phyloP scores from a whole-genome alignment of 2,888 invertebrate genomes.

The Junonia oenone region DNA sequence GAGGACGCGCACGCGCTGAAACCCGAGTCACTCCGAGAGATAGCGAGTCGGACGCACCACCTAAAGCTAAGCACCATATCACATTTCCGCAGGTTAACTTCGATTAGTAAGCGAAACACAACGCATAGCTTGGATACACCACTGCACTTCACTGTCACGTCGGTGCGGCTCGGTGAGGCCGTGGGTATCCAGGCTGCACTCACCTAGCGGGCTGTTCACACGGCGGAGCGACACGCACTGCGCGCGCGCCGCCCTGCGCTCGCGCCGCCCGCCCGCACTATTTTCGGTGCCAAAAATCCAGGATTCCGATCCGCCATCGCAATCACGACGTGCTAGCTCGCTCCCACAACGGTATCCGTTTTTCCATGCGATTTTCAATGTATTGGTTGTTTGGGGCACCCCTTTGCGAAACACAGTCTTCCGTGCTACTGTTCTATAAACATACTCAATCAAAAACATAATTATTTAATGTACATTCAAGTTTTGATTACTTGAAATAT shows the following conservation, averaged over 20 bases:
- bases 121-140: conserved; percentile 57
- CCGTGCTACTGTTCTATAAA: not conserved
- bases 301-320: conserved; percentile 64
- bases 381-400: conserved; percentile 22
- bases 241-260: conserved; percentile 61
- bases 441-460: too few relatives aligned
- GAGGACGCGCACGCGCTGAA: conserved; percentile 71
- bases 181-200: conserved; percentile 48
- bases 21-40: conserved; percentile 61
- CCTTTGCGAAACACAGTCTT: not conserved
- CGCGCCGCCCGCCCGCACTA: conserved; percentile 68
- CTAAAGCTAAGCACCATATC: conserved; percentile 26
- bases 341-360: conserved; percentile 45
- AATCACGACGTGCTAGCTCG: conserved; percentile 48
- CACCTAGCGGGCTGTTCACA: conserved; percentile 76
- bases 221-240: conserved; percentile 80
- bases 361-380: conserved; percentile 19
- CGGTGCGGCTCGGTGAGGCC: conserved; percentile 21
- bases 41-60: conserved; percentile 6
- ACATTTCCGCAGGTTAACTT: conserved; percentile 28
- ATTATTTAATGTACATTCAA: too few relatives aligned
- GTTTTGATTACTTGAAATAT: too few relatives aligned
- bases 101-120: conserved; percentile 25
- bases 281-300: conserved; percentile 79
- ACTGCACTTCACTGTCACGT: conserved; percentile 37